These are phyloP conservation scores for Hirtodrosophila cameraria DNA, from an alignment of 2,888 invertebrate genomes.

Conservation along the genomic window DNA sequence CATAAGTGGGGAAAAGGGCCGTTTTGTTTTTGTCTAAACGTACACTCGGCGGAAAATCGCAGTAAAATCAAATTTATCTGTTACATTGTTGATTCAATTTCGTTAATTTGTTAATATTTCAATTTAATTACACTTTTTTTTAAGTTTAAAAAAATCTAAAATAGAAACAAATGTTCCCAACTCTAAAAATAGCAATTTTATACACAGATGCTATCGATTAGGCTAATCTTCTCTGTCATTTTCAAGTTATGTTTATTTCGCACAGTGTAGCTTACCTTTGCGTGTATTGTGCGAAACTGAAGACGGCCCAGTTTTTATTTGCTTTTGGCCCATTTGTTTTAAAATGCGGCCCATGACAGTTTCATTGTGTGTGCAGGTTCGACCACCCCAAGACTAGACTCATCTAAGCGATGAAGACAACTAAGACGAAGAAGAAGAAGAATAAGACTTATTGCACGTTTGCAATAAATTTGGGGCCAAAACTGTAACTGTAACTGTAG, in stretches of 20 bases:
- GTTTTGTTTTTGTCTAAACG: no score
- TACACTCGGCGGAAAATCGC: no score
- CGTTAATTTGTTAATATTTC: no score
- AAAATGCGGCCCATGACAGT: constrained; percentile 61
- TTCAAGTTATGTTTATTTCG: no score
- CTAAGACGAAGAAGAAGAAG: not conserved
- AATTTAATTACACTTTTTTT: no score
- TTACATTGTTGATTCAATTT: no score
- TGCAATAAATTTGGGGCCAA: constrained; percentile 63
- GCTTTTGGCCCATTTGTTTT: constrained; percentile 67
- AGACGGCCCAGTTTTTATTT: constrained; percentile 72
- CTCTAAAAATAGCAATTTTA: no score
- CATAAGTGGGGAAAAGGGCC: not conserved
- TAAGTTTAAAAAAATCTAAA: no score
- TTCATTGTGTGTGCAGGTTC: constrained; percentile 46
- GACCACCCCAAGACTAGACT: constrained; percentile 8
- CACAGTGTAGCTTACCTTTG: constrained; percentile 52
- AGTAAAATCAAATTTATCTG: no score
- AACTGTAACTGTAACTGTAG: constrained; percentile 51
- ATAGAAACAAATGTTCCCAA: no score
- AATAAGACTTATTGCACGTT: constrained; percentile 68
- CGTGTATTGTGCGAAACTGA: constrained; percentile 41
- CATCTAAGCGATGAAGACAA: not conserved
- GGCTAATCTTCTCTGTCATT: no score
- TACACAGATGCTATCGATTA: no score